A percentile compares a stretch with the other conserved stretches of the same genome.
Evolutionary conservation across 1,140 invertebrate genomes (phyloP).

Genomic region (Leptoteleia sp.): DNA sequence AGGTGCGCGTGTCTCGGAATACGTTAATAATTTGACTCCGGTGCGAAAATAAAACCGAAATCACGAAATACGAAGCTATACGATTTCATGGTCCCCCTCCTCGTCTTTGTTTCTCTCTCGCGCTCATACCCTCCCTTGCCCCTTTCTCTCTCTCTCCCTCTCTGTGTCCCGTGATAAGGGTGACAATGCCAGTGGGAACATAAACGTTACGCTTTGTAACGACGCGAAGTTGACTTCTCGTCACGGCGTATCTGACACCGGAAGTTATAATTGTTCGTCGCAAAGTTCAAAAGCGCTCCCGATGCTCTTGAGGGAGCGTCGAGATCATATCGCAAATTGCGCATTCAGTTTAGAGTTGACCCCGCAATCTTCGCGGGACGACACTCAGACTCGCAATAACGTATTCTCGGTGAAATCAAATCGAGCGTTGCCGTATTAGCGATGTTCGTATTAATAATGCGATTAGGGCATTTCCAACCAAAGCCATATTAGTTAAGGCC

Average conservation of each 20-base stretch:
- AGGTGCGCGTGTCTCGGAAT: conserved; percentile 11
- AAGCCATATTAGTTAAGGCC: too few relatives aligned
- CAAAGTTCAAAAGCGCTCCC: conserved; percentile 65
- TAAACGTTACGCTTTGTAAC: conserved; percentile 72
- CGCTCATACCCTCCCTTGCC: too few relatives aligned
- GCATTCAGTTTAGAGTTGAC: conserved; percentile 34
- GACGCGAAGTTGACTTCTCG: conserved; percentile 64
- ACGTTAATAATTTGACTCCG: conserved; percentile 44
- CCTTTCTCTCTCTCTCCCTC: too few relatives aligned
- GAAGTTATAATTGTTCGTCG: conserved; percentile 77
- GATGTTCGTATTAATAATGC: too few relatives aligned
- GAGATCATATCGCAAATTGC: conserved; percentile 51
- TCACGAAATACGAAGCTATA: conserved; percentile 57
- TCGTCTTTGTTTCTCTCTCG: too few relatives aligned
- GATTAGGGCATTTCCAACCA: too few relatives aligned
- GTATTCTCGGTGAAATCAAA: too few relatives aligned
- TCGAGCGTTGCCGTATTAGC: too few relatives aligned
- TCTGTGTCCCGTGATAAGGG: too few relatives aligned
- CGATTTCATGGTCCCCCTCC: too few relatives aligned
- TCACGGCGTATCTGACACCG: conserved; percentile 67
- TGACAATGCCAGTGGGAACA: conserved; percentile 69
- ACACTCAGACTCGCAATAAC: conserved; percentile 33
- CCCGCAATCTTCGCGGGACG: conserved; percentile 20
- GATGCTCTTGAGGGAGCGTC: conserved; percentile 59
- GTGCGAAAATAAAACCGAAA: conserved; percentile 66